phyloP scores from a whole-genome alignment of 2,113 vertebrate species.

The Pangasianodon hypophthalmus region DNA sequence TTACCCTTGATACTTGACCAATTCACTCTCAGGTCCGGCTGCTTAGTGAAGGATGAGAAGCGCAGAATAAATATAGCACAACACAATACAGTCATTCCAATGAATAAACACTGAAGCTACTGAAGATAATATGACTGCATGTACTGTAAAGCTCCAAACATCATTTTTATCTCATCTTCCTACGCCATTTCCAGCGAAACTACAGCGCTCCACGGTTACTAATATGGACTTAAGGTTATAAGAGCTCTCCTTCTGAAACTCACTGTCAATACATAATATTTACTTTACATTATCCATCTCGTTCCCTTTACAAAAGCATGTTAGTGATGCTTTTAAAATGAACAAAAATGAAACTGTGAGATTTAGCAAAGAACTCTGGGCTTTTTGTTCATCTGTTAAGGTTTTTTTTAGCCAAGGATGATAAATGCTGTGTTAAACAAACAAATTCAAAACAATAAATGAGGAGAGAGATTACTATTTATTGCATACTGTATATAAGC shows the following conservation, averaged over 20 bases:
- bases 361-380: not conserved
- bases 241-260: not conserved
- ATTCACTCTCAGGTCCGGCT: not conserved
- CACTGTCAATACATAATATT: not conserved
- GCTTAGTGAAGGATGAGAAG: not conserved
- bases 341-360: not conserved
- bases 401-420: not conserved
- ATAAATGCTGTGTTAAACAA: not conserved
- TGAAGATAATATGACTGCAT: not conserved
- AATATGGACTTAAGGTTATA: not conserved
- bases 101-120: not conserved
- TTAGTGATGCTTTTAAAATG: not conserved
- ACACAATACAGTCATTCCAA: not conserved
- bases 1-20: not conserved
- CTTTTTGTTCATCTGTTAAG: constrained; percentile 1
- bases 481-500: not conserved
- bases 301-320: not conserved
- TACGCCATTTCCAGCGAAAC: not conserved
- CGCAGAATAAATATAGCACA: not conserved
- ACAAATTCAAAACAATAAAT: not conserved
- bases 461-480: not conserved
- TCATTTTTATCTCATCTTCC: not conserved
- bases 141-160: not conserved
- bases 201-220: not conserved
- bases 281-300: not conserved